Evolutionary conservation across 2,113 vertebrate genomes (phyloP).

Genomic region (Pavo muticus): DNA sequence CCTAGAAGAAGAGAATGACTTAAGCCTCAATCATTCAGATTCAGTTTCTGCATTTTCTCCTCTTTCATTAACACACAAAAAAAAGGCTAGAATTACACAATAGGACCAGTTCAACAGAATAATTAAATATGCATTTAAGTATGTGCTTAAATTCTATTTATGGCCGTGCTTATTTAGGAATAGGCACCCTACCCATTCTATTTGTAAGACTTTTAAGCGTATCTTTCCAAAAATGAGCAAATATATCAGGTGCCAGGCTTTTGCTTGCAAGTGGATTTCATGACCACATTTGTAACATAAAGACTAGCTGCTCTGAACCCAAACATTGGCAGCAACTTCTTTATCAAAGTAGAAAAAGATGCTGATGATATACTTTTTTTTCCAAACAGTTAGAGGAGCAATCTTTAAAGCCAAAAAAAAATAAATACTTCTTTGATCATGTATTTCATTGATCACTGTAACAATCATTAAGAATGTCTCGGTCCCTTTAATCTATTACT

Average conservation of each 20-base stretch:
- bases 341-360: background rate
- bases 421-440: background rate
- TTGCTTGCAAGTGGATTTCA: background rate
- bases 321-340: background rate
- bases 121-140: background rate
- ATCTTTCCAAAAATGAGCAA: background rate
- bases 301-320: background rate
- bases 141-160: background rate
- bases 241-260: background rate
- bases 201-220: background rate
- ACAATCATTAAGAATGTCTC: background rate
- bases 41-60: background rate
- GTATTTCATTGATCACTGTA: background rate
- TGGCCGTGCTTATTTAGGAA: background rate
- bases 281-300: background rate
- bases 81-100: background rate
- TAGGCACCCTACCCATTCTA: background rate
- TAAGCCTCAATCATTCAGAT: background rate
- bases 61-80: background rate
- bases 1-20: background rate
- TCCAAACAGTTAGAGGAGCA: background rate
- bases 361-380: background rate
- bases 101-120: background rate
- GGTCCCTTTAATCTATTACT: constrained; percentile 19
- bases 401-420: background rate